Evolutionary conservation across 1,140 invertebrate species (phyloP).

Genomic region (Orchestia grillus): DNA sequence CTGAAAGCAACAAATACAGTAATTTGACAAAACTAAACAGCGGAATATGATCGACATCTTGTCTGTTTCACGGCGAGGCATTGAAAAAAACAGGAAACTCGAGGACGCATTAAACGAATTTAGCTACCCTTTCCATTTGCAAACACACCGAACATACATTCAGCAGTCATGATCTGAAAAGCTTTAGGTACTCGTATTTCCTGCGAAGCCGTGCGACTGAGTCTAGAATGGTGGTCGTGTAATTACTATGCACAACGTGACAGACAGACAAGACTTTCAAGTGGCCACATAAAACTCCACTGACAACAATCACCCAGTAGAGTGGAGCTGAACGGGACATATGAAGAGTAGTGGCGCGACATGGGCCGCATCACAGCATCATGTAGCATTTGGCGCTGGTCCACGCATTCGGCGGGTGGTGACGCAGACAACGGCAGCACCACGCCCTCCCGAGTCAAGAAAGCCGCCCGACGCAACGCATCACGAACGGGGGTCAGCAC

Average conservation of each 20-base stretch:
- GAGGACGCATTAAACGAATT: too few species aligned
- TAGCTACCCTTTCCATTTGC: too few species aligned
- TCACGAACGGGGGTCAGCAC: background rate
- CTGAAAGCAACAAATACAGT: too few species aligned
- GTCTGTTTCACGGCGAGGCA: too few species aligned
- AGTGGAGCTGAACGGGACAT: background rate
- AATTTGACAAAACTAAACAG: too few species aligned
- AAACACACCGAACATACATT: background rate
- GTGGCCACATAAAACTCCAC: background rate
- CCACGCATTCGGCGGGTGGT: background rate
- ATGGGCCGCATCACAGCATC: background rate
- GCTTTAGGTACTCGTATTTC: background rate
- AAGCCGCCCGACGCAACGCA: background rate
- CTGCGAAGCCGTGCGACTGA: background rate
- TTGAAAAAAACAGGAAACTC: too few species aligned
- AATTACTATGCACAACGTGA: background rate
- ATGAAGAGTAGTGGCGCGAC: background rate
- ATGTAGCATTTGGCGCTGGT: background rate
- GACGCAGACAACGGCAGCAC: background rate
- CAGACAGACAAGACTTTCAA: background rate
- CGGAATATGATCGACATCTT: too few species aligned
- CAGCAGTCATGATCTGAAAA: background rate
- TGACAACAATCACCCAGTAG: background rate
- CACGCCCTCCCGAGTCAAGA: background rate
- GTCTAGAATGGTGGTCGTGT: background rate